Evolutionary conservation across 2,888 invertebrate species (phyloP).

Genomic region (Lagria hirta): DNA sequence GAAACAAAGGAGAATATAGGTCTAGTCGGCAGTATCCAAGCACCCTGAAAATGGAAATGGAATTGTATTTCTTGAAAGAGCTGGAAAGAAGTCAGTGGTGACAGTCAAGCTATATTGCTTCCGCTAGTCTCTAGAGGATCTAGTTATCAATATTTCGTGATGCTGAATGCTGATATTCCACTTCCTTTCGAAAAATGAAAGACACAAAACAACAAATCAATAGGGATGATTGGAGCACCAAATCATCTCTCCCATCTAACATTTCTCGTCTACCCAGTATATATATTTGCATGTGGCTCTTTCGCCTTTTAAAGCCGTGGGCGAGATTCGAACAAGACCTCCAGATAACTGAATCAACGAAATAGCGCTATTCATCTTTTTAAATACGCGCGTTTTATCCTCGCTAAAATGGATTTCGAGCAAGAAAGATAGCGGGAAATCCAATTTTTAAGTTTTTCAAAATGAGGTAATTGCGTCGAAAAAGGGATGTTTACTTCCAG

Average conservation of each 20-base stretch:
- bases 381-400: constrained; percentile 53
- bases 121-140: constrained; percentile 42
- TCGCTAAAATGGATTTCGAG: no score
- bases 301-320: constrained; percentile 41
- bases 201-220: constrained; percentile 36
- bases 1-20: constrained; percentile 22
- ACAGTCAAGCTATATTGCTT: constrained; percentile 43
- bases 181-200: constrained; percentile 37
- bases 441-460: no score
- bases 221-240: constrained; percentile 30
- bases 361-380: constrained; percentile 67
- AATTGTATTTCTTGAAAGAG: constrained; percentile 26
- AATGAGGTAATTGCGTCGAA: no score
- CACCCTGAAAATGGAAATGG: constrained; percentile 29
- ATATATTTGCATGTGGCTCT: constrained; percentile 33
- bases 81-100: constrained; percentile 31
- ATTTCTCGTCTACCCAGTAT: constrained; percentile 24
- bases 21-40: constrained; percentile 15
- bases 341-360: constrained; percentile 68
- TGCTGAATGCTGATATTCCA: constrained; percentile 40
- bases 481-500: no score
- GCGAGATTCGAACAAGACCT: constrained; percentile 52
- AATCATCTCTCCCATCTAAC: constrained; percentile 14
- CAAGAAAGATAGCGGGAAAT: no score
- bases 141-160: constrained; percentile 44